Percentiles rank a stretch among this genome's conserved stretches.
Conservation (phyloP, 35 echinoderm and acorn worm species). For the Apostichopus japonicus region DNA sequence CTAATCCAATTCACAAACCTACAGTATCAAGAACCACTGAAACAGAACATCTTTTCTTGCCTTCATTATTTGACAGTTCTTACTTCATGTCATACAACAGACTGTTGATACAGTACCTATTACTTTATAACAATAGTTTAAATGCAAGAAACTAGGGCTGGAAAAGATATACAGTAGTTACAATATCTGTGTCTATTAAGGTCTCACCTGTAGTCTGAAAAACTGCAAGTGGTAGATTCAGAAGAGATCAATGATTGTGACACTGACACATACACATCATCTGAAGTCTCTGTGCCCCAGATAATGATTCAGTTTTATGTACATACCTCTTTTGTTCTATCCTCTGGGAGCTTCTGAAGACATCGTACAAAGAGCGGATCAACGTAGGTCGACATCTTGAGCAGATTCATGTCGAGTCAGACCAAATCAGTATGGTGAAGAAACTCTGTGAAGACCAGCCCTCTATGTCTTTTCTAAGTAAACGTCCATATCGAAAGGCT, state of each 20-base stretch:
- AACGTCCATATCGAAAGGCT: neutral
- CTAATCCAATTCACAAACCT: too few species aligned
- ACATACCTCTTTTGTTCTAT: slow-evolving; percentile 50
- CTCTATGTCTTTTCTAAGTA: slow-evolving; percentile 9
- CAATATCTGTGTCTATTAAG: neutral
- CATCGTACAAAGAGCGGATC: slow-evolving; percentile 54
- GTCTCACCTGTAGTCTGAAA: neutral
- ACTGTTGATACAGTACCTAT: too few species aligned
- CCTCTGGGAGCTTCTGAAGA: slow-evolving; percentile 39
- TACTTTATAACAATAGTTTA: too few species aligned
- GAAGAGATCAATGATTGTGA: neutral
- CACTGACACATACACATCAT: neutral
- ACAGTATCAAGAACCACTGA: too few species aligned
- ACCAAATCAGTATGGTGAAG: neutral
- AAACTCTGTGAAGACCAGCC: neutral
- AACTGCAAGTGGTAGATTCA: too few species aligned
- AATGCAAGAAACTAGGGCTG: too few species aligned
- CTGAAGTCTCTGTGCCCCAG: neutral
- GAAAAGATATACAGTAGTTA: too few species aligned
- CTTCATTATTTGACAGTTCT: too few species aligned
- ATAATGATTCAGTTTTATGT: too few species aligned
- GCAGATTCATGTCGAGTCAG: neutral
- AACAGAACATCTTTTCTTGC: too few species aligned
- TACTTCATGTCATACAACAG: too few species aligned
- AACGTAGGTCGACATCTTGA: slow-evolving; percentile 56